Conservation (phyloP, 2,113 vertebrate genomes). For the Chascanopsetta lugubris region DNA sequence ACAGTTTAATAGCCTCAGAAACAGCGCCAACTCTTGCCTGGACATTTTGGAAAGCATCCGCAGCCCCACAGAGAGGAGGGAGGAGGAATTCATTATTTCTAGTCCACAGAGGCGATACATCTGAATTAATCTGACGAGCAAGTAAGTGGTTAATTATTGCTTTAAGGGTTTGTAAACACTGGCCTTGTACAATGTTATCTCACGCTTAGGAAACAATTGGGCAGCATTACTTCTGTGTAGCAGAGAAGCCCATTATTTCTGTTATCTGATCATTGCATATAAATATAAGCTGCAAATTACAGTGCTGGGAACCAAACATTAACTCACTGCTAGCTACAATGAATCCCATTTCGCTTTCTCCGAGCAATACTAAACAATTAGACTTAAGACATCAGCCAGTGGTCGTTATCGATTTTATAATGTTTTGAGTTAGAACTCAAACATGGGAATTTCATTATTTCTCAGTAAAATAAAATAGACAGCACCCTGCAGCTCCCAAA, state of each 20-base stretch:
- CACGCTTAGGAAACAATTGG: conserved; percentile 13
- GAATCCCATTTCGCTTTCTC: conserved; percentile 14
- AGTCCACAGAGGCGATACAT: conserved; percentile 5
- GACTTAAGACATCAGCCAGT: conserved; percentile 24
- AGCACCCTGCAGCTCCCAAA: neutral
- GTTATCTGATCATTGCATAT: conserved; percentile 22
- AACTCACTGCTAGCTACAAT: conserved; percentile 22
- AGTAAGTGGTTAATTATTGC: conserved; percentile 51
- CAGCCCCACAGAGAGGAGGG: conserved; percentile 26
- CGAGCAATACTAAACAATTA: conserved; percentile 25
- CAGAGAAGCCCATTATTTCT: conserved; percentile 27
- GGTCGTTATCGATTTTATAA: conserved; percentile 14
- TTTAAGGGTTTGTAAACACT: conserved; percentile 33
- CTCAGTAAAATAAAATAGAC: neutral
- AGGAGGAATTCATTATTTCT: conserved; percentile 50
- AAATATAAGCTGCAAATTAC: conserved; percentile 34
- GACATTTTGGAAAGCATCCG: conserved; percentile 32
- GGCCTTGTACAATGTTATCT: conserved; percentile 21
- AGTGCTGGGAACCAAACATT: conserved; percentile 28
- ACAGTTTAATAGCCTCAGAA: conserved; percentile 58
- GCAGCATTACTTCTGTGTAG: conserved; percentile 5
- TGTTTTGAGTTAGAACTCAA: conserved; percentile 9
- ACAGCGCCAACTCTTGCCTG: conserved; percentile 51
- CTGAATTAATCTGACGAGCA: conserved; percentile 47
- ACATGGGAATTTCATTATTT: conserved; percentile 12